These are phyloP conservation scores for Scylla paramamosain DNA, from an alignment of 1,140 invertebrate species.

Conservation along the genomic window DNA sequence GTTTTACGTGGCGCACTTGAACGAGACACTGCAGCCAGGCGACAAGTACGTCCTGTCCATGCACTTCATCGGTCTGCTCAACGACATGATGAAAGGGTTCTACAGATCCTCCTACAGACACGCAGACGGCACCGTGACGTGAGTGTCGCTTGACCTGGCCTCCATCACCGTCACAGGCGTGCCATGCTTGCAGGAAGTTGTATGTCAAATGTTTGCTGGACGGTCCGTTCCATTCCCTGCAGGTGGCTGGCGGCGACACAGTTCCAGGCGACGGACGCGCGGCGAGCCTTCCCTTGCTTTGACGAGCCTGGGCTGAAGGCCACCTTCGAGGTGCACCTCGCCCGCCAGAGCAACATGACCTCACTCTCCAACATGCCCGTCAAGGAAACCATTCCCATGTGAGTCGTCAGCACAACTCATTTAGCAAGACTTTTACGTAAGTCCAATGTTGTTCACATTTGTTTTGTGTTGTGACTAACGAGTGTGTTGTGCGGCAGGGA, in stretches of 20 bases:
- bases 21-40: constrained; percentile 84
- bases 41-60: constrained; percentile 86
- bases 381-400: constrained; percentile 49
- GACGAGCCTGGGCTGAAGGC: constrained; percentile 77
- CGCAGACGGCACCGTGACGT: constrained; percentile 71
- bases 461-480: neutral
- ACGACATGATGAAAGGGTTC: constrained; percentile 96
- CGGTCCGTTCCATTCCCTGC: constrained; percentile 42
- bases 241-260: constrained; percentile 89
- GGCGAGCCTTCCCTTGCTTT: constrained; percentile 59
- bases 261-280: constrained; percentile 85
- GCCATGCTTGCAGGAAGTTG: neutral
- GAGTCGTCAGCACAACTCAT: neutral
- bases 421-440: neutral
- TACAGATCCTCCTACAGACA: constrained; percentile 93
- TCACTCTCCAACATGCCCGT: constrained; percentile 70
- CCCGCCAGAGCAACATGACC: constrained; percentile 54
- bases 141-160: constrained; percentile 13
- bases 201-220: neutral
- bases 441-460: neutral
- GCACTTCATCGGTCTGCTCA: constrained; percentile 90
- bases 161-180: neutral
- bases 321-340: constrained; percentile 82
- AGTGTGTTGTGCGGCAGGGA: neutral
- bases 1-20: constrained; percentile 87